These are phyloP conservation scores for Paratilapia polleni DNA, from an alignment of 2,113 vertebrate species.

Conservation along the genomic window DNA sequence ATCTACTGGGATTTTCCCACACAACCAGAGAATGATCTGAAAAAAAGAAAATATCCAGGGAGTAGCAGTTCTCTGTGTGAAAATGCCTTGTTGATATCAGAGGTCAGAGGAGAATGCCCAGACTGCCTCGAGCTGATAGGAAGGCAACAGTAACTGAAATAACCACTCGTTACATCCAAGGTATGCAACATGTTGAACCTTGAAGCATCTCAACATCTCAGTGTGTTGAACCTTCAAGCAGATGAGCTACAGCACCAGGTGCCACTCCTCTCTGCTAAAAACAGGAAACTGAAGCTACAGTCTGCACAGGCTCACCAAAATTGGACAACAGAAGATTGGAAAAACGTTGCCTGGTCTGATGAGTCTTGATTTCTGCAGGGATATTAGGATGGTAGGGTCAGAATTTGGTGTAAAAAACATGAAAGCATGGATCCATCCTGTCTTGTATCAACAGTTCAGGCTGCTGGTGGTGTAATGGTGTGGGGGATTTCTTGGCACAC, in stretches of 20 bases:
- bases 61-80: too few relatives aligned
- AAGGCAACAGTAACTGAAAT: background rate
- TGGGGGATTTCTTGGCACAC: background rate
- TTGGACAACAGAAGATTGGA: too few relatives aligned
- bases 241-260: background rate
- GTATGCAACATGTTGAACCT: background rate
- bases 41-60: too few relatives aligned
- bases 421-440: too few relatives aligned
- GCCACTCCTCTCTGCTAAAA: background rate
- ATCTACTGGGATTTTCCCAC: background rate
- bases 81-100: too few relatives aligned
- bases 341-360: background rate
- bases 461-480: too few relatives aligned
- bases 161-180: background rate
- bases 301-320: background rate
- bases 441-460: too few relatives aligned
- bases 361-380: background rate
- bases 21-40: too few relatives aligned
- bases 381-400: background rate
- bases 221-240: background rate
- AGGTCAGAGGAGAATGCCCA: too few relatives aligned
- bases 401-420: too few relatives aligned
- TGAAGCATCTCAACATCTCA: background rate
- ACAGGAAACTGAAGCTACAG: background rate
- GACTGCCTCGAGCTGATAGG: background rate